phyloP scores from a whole-genome alignment of 2,888 invertebrate species.

The Dynastes maya region DNA sequence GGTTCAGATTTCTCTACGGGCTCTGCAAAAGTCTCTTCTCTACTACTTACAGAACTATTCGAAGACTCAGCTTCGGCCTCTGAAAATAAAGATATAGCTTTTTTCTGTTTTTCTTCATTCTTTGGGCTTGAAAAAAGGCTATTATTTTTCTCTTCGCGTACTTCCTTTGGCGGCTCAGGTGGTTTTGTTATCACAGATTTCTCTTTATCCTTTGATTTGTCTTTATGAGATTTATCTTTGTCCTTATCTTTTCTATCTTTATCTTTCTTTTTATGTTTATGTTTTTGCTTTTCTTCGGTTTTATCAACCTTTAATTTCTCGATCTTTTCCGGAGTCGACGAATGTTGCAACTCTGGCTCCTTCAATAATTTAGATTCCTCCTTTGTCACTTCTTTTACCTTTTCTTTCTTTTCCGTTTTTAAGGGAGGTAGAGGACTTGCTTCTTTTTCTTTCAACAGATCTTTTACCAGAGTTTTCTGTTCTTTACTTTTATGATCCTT shows the following conservation, averaged over 20 bases:
- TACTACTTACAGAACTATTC: constrained; percentile 64
- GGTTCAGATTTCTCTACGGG: constrained; percentile 27
- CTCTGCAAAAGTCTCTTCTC: constrained; percentile 57
- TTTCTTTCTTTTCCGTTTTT: constrained; percentile 74
- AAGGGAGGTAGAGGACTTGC: constrained; percentile 72
- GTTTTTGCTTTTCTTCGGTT: constrained; percentile 69
- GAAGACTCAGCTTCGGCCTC: constrained; percentile 64
- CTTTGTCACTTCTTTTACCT: constrained; percentile 68
- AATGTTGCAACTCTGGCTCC: constrained; percentile 59
- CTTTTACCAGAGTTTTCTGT: constrained; percentile 57
- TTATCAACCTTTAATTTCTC: constrained; percentile 64
- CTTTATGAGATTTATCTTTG: constrained; percentile 71
- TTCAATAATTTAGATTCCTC: constrained; percentile 62
- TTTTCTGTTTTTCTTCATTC: constrained; percentile 56
- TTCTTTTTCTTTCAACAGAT: constrained; percentile 65
- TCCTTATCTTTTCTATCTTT: constrained; percentile 73
- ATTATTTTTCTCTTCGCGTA: constrained; percentile 62
- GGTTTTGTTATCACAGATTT: constrained; percentile 56
- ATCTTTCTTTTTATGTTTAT: constrained; percentile 74
- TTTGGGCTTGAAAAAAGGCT: constrained; percentile 59
- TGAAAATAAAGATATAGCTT: constrained; percentile 56
- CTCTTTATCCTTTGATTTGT: constrained; percentile 70
- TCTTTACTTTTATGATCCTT: constrained; percentile 70
- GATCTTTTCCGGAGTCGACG: constrained; percentile 63
- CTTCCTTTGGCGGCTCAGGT: constrained; percentile 51